Evolutionary conservation across 2,797 vertebrate genomes (phyloP).

Genomic region (Hemibagrus guttatus): DNA sequence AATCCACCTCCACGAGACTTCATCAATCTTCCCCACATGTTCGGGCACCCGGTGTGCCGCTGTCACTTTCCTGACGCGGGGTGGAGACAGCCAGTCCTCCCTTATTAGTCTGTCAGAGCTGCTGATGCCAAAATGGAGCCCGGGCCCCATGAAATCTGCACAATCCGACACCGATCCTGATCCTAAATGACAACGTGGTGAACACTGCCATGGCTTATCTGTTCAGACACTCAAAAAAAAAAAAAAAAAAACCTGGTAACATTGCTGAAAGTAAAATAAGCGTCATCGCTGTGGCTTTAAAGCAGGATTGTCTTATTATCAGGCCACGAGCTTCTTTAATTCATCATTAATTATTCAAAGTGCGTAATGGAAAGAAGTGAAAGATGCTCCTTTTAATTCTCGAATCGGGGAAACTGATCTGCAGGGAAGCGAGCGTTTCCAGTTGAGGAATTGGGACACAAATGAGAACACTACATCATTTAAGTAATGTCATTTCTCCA

Average conservation of each 20-base stretch:
- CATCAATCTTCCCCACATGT: slow-evolving; percentile 63
- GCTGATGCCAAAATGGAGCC: slow-evolving; percentile 56
- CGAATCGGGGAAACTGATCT: no score
- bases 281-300: not conserved
- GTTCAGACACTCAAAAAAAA: slow-evolving; percentile 44
- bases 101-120: slow-evolving; percentile 61
- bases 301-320: not conserved
- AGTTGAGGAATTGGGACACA: not conserved
- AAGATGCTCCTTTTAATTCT: not conserved
- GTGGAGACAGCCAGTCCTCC: slow-evolving; percentile 59
- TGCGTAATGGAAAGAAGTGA: not conserved
- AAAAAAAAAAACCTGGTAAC: not conserved
- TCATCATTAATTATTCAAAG: not conserved
- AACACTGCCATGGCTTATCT: slow-evolving; percentile 56
- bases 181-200: slow-evolving; percentile 60
- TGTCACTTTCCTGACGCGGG: slow-evolving; percentile 60
- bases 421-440: not conserved
- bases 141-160: slow-evolving; percentile 50
- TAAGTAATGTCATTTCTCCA: not conserved
- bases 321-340: no score
- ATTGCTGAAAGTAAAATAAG: slow-evolving; percentile 5
- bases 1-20: slow-evolving; percentile 58
- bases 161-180: slow-evolving; percentile 50
- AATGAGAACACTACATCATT: not conserved
- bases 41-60: slow-evolving; percentile 60